A percentile compares a stretch with the other conserved stretches of the same genome.
These are phyloP conservation scores for Cosmia pyralina DNA, from an alignment of 2,888 invertebrate species.

Conservation along the genomic window DNA sequence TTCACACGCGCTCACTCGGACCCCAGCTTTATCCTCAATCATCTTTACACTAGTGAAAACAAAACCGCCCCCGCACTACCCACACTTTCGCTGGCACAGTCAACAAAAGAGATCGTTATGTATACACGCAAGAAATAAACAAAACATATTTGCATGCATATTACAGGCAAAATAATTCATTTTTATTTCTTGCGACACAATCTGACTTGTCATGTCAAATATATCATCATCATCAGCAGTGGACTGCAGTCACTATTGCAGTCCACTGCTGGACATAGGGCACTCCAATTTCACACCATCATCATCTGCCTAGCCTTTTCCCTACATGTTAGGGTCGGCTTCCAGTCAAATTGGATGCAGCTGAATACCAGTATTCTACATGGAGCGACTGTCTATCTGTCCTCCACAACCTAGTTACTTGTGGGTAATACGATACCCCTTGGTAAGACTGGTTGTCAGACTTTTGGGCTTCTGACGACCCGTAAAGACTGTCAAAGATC, in stretches of 20 bases:
- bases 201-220: neutral
- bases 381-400: too few relatives aligned
- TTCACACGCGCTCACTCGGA: neutral
- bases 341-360: too few relatives aligned
- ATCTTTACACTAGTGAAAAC: conserved; percentile 74
- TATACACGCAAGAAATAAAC: conserved; percentile 24
- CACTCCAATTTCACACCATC: too few relatives aligned
- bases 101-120: conserved; percentile 25
- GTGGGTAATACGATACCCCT: too few relatives aligned
- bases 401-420: too few relatives aligned
- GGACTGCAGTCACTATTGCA: too few relatives aligned
- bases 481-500: too few relatives aligned
- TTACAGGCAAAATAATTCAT: conserved; percentile 1
- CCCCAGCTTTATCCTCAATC: conserved; percentile 20
- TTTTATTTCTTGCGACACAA: neutral
- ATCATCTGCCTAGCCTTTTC: too few relatives aligned
- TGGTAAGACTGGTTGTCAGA: too few relatives aligned
- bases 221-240: neutral
- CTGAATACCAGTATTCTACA: too few relatives aligned
- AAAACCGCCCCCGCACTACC: conserved; percentile 76
- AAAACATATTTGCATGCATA: conserved; percentile 30
- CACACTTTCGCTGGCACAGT: conserved; percentile 51
- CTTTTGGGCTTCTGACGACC: too few relatives aligned
- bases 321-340: too few relatives aligned
- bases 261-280: neutral